These are phyloP conservation scores for Hydrocynus forskahlii DNA, from an alignment of 2,797 vertebrate species.

Conservation along the genomic window DNA sequence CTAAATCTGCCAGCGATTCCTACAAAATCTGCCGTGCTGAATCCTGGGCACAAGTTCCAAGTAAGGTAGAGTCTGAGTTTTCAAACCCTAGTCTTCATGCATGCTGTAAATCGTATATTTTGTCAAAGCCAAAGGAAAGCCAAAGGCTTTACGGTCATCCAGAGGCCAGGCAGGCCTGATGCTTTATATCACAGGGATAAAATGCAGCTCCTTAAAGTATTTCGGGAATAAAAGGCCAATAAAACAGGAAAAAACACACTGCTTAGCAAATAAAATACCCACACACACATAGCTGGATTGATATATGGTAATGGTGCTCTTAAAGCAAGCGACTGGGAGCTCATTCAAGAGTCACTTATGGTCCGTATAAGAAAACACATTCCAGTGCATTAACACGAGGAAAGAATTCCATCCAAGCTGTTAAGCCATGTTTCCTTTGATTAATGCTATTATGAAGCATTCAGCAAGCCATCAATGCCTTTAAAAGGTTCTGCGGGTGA, in stretches of 20 bases:
- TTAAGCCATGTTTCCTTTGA: constrained; percentile 57
- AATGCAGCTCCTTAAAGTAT: constrained; percentile 63
- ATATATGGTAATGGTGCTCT: constrained; percentile 70
- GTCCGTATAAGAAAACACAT: constrained; percentile 67
- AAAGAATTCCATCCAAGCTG: constrained; percentile 67
- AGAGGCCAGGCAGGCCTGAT: constrained; percentile 59
- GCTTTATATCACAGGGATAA: constrained; percentile 65
- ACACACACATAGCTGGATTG: constrained; percentile 60
- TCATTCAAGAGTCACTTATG: constrained; percentile 51
- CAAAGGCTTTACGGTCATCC: constrained; percentile 56
- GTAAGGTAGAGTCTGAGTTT: constrained; percentile 41
- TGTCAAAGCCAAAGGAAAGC: constrained; percentile 59
- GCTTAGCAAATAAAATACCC: constrained; percentile 69
- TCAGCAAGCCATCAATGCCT: constrained; percentile 63
- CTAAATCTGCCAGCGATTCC: constrained; percentile 37
- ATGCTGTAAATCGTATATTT: constrained; percentile 54
- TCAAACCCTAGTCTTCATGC: constrained; percentile 49
- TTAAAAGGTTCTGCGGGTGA: constrained; percentile 60
- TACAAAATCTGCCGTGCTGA: constrained; percentile 36
- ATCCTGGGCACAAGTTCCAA: constrained; percentile 40
- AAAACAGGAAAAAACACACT: constrained; percentile 67
- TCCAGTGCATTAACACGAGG: constrained; percentile 68
- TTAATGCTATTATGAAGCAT: constrained; percentile 54
- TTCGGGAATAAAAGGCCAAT: constrained; percentile 63
- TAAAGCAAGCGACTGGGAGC: constrained; percentile 62